Evolutionary conservation across 2,113 vertebrate genomes (phyloP).

Genomic region (Corythornis madagascariensis): DNA sequence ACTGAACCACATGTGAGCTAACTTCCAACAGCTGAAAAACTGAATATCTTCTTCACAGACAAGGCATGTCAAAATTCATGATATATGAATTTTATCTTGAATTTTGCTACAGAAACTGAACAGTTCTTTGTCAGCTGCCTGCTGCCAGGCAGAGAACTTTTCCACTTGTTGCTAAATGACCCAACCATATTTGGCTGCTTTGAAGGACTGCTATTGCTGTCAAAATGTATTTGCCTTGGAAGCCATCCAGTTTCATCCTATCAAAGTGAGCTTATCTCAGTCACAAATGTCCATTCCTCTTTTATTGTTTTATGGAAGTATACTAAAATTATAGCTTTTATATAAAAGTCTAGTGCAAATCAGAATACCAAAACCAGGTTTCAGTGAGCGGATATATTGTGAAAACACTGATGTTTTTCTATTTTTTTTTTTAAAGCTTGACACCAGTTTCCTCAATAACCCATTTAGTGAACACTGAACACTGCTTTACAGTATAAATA

Average conservation of each 20-base stretch:
- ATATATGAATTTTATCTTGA: neutral
- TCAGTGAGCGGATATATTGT: neutral
- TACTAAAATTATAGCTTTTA: neutral
- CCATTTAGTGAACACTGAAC: neutral
- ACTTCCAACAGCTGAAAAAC: neutral
- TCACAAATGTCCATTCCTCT: neutral
- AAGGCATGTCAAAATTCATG: neutral
- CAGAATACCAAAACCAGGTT: neutral
- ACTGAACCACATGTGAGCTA: neutral
- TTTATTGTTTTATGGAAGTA: neutral
- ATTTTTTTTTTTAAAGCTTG: neutral
- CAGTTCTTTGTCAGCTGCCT: neutral
- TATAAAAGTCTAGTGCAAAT: neutral
- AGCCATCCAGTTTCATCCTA: neutral
- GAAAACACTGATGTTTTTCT: neutral
- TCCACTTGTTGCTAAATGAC: neutral
- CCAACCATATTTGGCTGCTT: neutral
- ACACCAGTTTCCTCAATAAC: neutral
- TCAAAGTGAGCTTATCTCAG: constrained; percentile 21
- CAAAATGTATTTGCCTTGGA: constrained; percentile 22
- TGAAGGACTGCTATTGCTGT: neutral
- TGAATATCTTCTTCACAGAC: neutral
- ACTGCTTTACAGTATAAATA: neutral
- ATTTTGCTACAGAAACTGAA: neutral
- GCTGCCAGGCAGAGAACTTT: neutral